phyloP scores from a whole-genome alignment of 2,888 invertebrate species.

The Conistra vaccinii region DNA sequence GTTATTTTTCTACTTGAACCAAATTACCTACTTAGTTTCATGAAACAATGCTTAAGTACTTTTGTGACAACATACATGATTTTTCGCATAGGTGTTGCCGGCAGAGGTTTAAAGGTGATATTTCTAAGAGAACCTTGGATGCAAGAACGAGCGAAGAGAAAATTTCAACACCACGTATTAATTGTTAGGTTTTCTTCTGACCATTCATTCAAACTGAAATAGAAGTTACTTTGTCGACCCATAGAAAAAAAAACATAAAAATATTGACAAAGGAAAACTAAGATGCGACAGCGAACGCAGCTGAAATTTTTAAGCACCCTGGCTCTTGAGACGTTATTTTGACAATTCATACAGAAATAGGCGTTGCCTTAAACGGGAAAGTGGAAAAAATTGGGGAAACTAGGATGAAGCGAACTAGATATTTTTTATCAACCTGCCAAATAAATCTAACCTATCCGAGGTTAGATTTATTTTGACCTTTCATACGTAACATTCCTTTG shows the following conservation, averaged over 20 bases:
- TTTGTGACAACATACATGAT: not conserved
- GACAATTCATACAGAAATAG: not conserved
- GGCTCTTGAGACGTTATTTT: not conserved
- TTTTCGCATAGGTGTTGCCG: not conserved
- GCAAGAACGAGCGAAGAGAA: not conserved
- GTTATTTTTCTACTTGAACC: not conserved
- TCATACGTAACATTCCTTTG: not conserved
- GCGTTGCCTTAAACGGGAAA: not conserved
- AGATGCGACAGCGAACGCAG: too few relatives aligned
- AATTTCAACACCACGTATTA: not conserved
- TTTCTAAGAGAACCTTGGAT: not conserved
- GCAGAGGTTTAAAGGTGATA: not conserved
- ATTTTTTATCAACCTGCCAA: not conserved
- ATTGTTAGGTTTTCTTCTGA: too few relatives aligned
- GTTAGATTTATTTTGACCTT: not conserved
- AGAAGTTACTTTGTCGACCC: not conserved
- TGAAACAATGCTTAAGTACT: not conserved
- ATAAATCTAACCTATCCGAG: too few relatives aligned
- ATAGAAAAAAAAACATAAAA: not conserved
- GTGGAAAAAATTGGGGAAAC: not conserved
- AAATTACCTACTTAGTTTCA: not conserved
- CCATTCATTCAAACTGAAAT: too few relatives aligned
- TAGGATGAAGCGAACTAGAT: not conserved
- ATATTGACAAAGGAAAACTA: not conserved
- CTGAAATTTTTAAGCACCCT: not conserved